Percentiles rank a stretch among this genome's conserved stretches.
Conservation (phyloP, 2,797 vertebrate genomes). For the Salmo trutta region DNA sequence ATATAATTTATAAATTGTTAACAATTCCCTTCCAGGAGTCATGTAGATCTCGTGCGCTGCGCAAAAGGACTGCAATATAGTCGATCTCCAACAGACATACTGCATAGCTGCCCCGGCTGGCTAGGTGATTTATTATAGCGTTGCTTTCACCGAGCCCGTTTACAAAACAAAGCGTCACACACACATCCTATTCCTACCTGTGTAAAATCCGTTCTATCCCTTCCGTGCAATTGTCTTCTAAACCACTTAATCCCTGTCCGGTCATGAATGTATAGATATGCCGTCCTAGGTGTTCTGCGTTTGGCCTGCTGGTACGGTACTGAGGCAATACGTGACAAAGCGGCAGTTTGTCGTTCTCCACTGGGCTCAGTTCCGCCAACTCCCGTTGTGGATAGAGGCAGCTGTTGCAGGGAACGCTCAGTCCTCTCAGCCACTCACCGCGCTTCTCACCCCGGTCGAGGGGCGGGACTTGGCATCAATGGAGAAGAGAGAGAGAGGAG, state of each 20-base stretch:
- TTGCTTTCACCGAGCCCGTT: constrained; percentile 15
- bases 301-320: constrained; percentile 31
- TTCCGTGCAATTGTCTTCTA: constrained; percentile 54
- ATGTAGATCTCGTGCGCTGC: neutral
- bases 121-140: constrained; percentile 25
- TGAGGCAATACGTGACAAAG: constrained; percentile 43
- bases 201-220: constrained; percentile 54
- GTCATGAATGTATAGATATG: constrained; percentile 59
- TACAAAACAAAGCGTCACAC: constrained; percentile 11
- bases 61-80: neutral
- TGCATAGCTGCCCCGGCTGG: constrained; percentile 27
- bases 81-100: neutral
- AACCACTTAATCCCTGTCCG: constrained; percentile 62
- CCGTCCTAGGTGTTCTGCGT: constrained; percentile 45
- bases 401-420: constrained; percentile 59
- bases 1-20: neutral
- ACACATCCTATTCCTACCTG: constrained; percentile 55
- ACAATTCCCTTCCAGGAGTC: neutral
- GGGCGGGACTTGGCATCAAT: constrained; percentile 53
- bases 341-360: constrained; percentile 38
- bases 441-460: constrained; percentile 49
- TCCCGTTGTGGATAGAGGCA: constrained; percentile 46
- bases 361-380: constrained; percentile 34
- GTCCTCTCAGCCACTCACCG: constrained; percentile 62
- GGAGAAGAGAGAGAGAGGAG: constrained; percentile 29